Evolutionary conservation across 2,888 invertebrate species (phyloP).

Genomic region (Acronicta leporina): DNA sequence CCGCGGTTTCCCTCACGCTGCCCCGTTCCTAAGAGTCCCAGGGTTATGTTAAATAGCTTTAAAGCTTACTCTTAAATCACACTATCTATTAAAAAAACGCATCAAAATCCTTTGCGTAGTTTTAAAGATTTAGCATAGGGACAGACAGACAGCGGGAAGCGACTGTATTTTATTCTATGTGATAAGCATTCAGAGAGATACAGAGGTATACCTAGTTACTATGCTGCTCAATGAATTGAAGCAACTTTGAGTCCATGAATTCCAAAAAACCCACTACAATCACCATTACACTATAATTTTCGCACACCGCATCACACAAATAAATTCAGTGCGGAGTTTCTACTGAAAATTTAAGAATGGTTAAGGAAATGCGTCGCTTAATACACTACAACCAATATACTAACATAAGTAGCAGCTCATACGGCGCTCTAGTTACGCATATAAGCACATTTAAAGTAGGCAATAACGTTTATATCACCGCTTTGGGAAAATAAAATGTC

Average conservation of each 20-base stretch:
- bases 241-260: background rate
- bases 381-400: constrained; percentile 42
- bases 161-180: too few relatives aligned
- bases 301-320: constrained; percentile 34
- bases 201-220: too few relatives aligned
- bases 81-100: too few relatives aligned
- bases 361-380: constrained; percentile 41
- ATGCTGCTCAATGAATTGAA: too few relatives aligned
- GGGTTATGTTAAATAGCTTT: too few relatives aligned
- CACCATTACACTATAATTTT: constrained; percentile 12
- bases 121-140: too few relatives aligned
- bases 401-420: constrained; percentile 41
- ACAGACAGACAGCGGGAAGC: too few relatives aligned
- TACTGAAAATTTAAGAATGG: constrained; percentile 38
- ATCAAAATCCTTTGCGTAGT: too few relatives aligned
- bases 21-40: too few relatives aligned
- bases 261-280: background rate
- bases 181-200: too few relatives aligned
- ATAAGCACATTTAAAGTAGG: constrained; percentile 37
- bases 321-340: constrained; percentile 46
- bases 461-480: constrained; percentile 2
- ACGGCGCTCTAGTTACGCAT: constrained; percentile 13
- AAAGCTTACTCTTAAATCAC: too few relatives aligned
- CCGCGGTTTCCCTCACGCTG: too few relatives aligned
- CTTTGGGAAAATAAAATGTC: constrained; percentile 1